These are phyloP conservation scores for Dione juno DNA, from an alignment of 2,888 invertebrate genomes.

Conservation along the genomic window DNA sequence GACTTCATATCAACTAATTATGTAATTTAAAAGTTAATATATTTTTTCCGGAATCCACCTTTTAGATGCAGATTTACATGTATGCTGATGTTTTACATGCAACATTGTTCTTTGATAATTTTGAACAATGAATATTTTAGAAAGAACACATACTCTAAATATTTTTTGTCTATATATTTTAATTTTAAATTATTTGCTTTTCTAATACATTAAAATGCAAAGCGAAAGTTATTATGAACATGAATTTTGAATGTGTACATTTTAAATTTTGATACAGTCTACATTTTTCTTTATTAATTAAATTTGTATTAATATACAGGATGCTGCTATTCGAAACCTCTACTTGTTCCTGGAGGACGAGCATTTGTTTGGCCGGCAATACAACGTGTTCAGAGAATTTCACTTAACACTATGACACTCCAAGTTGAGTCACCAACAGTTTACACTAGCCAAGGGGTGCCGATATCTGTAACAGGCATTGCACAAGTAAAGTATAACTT, in stretches of 20 bases:
- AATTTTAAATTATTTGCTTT: no score
- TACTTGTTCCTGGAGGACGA: slow-evolving; percentile 96
- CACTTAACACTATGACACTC: slow-evolving; percentile 98
- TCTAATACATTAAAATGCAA: background rate
- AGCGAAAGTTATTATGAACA: background rate
- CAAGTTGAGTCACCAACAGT: slow-evolving; percentile 98
- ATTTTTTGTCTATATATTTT: no score
- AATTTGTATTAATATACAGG: slow-evolving; percentile 81
- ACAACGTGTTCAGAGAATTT: slow-evolving; percentile 94
- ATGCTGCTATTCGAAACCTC: slow-evolving; percentile 96
- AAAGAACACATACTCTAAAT: no score
- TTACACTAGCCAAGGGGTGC: slow-evolving; percentile 97
- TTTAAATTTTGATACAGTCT: no score
- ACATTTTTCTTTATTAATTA: background rate
- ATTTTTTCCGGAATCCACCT: no score
- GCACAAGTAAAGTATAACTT: slow-evolving; percentile 88
- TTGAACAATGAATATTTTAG: no score
- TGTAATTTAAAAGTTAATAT: no score
- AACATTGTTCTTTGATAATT: no score
- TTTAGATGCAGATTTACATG: no score
- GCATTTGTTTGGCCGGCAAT: slow-evolving; percentile 98
- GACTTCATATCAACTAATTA: no score
- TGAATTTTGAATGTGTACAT: no score
- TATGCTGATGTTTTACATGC: no score
- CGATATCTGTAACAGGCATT: slow-evolving; percentile 98